Evolutionary conservation across 1,140 invertebrate species (phyloP), one percentile per base, ranked within the genome.

Genomic region (Spodoptera litura): DNA sequence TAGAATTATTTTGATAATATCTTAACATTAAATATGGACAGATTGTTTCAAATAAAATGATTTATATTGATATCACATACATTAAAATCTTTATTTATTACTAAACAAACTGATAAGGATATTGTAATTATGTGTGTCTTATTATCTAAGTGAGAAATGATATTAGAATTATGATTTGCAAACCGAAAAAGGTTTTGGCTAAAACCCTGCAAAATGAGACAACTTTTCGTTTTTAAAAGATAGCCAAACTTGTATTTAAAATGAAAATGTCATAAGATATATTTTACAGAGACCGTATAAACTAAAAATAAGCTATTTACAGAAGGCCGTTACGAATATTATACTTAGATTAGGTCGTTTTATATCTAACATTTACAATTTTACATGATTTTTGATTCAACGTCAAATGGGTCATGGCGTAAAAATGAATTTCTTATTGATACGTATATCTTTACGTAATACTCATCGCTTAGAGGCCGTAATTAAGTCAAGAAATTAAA

Each of bases 31-130:
- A 64, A 64, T 87, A 90, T 92, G 88, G 89, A 92, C 89, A 90
- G 88, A 90, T 86, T 91, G 87, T 85, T 90, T 88, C 84, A 82
- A 89, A 93, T 90, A 82, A 87, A 90, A 91, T 78, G 79, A 68
- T 86, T 83, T 44, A 44, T 44, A 86, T 85, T 84, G 62, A 87
- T 90, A 91, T 91, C 89, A 91, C 89, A 91, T 89, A 88, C 83
- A 85, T 78, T 85, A 70, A 82, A 81, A 68, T 74, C 76, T 62
- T 75, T 35, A 72, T 76, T 80, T 53, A 70, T 70, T 49, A 55
- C 73, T 80, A 76, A 80, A 74, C 12, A 61, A 74, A 71, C 64
- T 27, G 72, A 75, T 76, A 56, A 76, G 38, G 55, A 74, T 78
- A 59, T 52, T 64, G 66, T 76, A 49, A 66, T 15, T 70, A 31